Base-by-base conservation (phyloP, 2,113 vertebrate genomes). In the Aleadryas rufinucha region DNA sequence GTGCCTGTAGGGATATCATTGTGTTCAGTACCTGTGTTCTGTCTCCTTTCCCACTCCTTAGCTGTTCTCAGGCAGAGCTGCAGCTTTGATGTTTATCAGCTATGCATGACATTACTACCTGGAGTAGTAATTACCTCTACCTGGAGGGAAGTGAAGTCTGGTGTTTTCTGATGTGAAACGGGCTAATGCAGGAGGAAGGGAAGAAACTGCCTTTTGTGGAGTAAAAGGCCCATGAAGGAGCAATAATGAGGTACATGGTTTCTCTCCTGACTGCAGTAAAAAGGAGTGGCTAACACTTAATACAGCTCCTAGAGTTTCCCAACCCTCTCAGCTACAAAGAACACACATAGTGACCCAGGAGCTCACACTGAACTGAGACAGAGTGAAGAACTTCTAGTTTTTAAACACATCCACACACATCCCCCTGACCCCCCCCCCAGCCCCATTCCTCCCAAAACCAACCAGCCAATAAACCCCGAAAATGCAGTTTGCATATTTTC, bases 81-180 rank as follows among this genome's bases (percentile, higher is more conserved):
- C 37, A 82, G 52, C 84, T 95, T 92, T 93, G 72, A 77, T 77
- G 83, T 92, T 87, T 81, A 59, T 65, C 60, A 91, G 86, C 84
- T 89, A 2, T 56, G 47, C 42, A 20, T 72, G 84, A 52, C 64
- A 16, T 72, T 71, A 19, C 54, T 45, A 41, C 56, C 80, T 77
- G 35, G 56, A 70, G 63, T 56, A 84, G 47, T 77, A 84, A 90
- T 84, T 90, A 77, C 27, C 41, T 80, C 61, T 93, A 2, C 59
- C 39, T 80, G 79, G 49, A 79, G 60, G 74, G 84, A 69, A 91
- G 60, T 3, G 14, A 68, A 65, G 39, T 52, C 31, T 61, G 57
- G 30, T 56, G 4, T 64, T 90, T 91, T 93, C 64, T 90, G 64
- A 75, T 84, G 60, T 93, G 91, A 60, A 79, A 60, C 1, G 11